Percentiles rank a stretch among this genome's conserved stretches.
Evolutionary conservation across 1,140 invertebrate species (phyloP).

Genomic region (Drosophila ironensis): DNA sequence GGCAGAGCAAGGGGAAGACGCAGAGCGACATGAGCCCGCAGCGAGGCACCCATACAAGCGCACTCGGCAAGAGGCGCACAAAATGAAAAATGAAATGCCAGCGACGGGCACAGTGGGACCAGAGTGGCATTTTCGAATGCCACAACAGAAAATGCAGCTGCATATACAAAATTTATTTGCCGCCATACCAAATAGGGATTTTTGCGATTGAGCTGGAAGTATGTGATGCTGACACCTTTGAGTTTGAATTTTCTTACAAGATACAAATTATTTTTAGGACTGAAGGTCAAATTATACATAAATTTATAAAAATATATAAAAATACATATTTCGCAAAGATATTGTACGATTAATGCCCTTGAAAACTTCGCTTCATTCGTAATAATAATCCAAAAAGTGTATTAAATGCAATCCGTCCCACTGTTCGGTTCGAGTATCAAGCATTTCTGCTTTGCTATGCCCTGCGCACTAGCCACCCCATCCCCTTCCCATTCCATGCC

Average conservation of each 20-base stretch:
- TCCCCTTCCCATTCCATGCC: neutral
- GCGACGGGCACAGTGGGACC: slow-evolving; percentile 55
- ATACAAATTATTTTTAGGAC: no score
- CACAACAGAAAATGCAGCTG: neutral
- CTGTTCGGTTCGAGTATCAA: slow-evolving; percentile 35
- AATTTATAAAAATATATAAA: no score
- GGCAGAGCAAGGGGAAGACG: neutral
- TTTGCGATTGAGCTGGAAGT: no score
- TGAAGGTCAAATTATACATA: no score
- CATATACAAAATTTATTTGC: neutral
- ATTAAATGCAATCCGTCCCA: slow-evolving; percentile 9
- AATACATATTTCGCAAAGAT: no score
- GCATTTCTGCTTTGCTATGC: slow-evolving; percentile 39
- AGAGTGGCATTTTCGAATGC: neutral
- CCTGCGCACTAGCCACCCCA: slow-evolving; percentile 31
- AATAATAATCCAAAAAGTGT: neutral
- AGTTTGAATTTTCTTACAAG: no score
- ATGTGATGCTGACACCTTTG: no score
- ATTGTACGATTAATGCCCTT: no score
- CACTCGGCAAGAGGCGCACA: slow-evolving; percentile 34
- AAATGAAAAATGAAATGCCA: slow-evolving; percentile 76
- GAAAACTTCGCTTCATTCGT: no score
- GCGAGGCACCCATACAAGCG: slow-evolving; percentile 51
- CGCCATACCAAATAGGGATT: neutral
- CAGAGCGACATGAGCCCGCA: slow-evolving; percentile 52